Base-by-base conservation (phyloP, 2,797 vertebrate genomes). In the Bradypodion pumilum region DNA sequence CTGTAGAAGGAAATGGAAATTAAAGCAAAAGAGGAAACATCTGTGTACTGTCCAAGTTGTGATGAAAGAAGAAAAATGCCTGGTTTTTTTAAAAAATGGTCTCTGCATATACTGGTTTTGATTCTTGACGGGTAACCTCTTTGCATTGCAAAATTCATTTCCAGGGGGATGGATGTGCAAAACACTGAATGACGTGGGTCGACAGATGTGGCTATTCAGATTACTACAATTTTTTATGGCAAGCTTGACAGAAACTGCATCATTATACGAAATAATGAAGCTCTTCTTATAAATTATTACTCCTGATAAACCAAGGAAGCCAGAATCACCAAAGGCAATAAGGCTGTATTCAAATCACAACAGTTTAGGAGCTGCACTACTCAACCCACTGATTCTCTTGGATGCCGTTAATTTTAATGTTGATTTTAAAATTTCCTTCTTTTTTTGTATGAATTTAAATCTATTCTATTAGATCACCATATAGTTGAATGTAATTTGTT, bases 1-100 rank as follows among this genome's bases (percentile, higher is more conserved):
- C 94, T 88, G 89, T 7, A 65, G 27, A 88, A 27, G 74, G 78
- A 92, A 93, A 83, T 37, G 87, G 90, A 93, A 75, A 87, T 0
- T 56, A 89, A 88, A 93, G 52, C 73, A 52, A 83, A 66, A 92
- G 90, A 83, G 74, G 94, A 92, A 95, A 89, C 79, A 88, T 91
- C 89, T 94, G 85, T 44, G 87, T 78, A 69, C 25, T 79, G 5
- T 37, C 40, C 8, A 25, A 82, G 73, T 87, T 78, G 65, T 77
- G 84, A 80, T 2, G 68, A 46, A 12, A 1, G 78, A n/a, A 49
- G 44, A 84, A 35, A 35, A 83, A 42, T 10, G 12, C 78, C 66
- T 73, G 27, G 35, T 73, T 68, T 19, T 62, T 40, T n/a, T n/a
- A n/a, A n/a, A n/a, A 42, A 4, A 19, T 74, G 12, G 35, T 81